phyloP scores from a whole-genome alignment of 2,113 vertebrate genomes.

The Mus musculus region DNA sequence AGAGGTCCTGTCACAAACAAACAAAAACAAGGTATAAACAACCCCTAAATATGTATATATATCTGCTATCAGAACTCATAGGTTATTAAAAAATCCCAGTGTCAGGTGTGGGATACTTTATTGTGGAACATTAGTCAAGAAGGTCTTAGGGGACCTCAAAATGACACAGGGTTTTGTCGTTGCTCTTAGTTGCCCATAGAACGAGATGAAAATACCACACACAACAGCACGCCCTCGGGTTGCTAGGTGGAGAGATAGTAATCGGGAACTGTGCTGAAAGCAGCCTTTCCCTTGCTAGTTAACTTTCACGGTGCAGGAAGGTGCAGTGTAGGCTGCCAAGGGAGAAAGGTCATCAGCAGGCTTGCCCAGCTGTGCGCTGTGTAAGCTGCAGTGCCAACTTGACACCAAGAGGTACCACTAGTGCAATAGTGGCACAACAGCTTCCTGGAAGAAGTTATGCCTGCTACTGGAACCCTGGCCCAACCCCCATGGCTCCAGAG shows the following conservation, averaged over 20 bases:
- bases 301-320: not conserved
- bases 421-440: not conserved
- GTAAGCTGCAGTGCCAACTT: not conserved
- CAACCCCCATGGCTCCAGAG: not conserved
- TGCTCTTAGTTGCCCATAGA: not conserved
- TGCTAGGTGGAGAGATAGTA: not conserved
- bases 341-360: not conserved
- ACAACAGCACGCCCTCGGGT: not conserved
- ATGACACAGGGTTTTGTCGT: not conserved
- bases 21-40: not conserved
- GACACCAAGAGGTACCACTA: not conserved
- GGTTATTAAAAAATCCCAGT: not conserved
- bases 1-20: not conserved
- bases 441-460: not conserved
- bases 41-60: not conserved
- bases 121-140: not conserved
- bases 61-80: not conserved
- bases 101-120: not conserved
- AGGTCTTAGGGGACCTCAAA: not conserved
- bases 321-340: not conserved
- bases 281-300: not conserved
- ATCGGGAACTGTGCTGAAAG: not conserved
- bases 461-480: not conserved
- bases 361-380: not conserved
- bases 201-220: not conserved